Base-by-base conservation (phyloP, 2,888 invertebrate species). In the Rhopalosiphum nymphaeae region DNA sequence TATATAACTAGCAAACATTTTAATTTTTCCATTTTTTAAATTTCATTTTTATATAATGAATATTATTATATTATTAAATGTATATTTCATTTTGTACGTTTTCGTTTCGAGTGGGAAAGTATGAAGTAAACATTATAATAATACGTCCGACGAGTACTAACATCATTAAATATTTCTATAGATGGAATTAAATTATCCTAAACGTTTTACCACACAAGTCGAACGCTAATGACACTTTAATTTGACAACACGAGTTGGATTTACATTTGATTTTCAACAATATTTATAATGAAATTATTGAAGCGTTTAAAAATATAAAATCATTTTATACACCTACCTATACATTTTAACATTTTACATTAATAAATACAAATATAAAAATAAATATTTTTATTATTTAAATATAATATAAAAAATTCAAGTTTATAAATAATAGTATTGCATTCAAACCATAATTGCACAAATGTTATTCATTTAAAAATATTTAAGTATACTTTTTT, bases 221-320 rank as follows among this genome's bases (percentile, higher is more conserved):
- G 92, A 92, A 92, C 86, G 86, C 86, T 86, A 92, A 92, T 92
- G 92, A 57, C 86, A 92, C 85, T 87, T 92, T 92, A 92, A 92
- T 92, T 92, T 87, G 57, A 92, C 86, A 61, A 86, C 92, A 61
- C 57, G 16, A 84, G 53, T 91, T 67, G 61, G 36, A 25, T 67
- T 90, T 90, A 67, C 67, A 67, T 90, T 90, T 46, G 46, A 36
- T 67, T 90, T 67, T 90, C 49, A 67, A 90, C 67, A 25, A 49
- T 67, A n/a, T 46, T n/a, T 46, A 46, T 90, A 36, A 67, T 49
- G n/a, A 67, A 46, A 90, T 78, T 49, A 46, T 90, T 61, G 29
- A 61, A 36, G 9, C 21, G 9, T 46, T 46, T 61, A n/a, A 44
- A 44, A 44, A 26, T 21, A 26, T 85, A 44, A 26, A 44, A 44